These are phyloP conservation scores for Sebastes hubbsi DNA, from an alignment of 2,797 vertebrate genomes.

Conservation along the genomic window DNA sequence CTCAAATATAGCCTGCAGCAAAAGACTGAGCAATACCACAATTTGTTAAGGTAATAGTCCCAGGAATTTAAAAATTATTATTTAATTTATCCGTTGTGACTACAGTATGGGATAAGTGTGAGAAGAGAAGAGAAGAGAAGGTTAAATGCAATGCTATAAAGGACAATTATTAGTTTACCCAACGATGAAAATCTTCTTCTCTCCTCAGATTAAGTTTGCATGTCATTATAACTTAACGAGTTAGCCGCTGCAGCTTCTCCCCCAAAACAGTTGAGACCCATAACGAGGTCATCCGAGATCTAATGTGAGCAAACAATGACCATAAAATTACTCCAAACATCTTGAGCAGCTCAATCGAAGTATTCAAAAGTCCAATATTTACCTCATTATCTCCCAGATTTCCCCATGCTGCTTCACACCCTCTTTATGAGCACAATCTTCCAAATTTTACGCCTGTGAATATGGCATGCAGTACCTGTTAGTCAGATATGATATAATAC, in stretches of 20 bases:
- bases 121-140: background rate
- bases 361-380: constrained; percentile 70
- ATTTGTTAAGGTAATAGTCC: constrained; percentile 49
- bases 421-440: background rate
- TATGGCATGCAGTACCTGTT: background rate
- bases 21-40: constrained; percentile 30
- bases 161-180: constrained; percentile 14
- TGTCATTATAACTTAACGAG: constrained; percentile 32
- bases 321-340: constrained; percentile 67
- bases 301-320: constrained; percentile 64
- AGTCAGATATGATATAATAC: background rate
- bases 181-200: background rate
- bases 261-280: constrained; percentile 37
- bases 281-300: constrained; percentile 50
- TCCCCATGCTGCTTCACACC: background rate
- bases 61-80: constrained; percentile 11
- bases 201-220: constrained; percentile 43
- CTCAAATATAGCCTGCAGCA: constrained; percentile 45
- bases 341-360: constrained; percentile 50
- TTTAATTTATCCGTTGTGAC: constrained; percentile 19
- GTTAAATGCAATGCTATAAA: constrained; percentile 6
- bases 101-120: background rate
- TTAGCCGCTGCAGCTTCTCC: constrained; percentile 3
- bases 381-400: constrained; percentile 56
- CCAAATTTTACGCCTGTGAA: background rate